Evolutionary conservation across 2,797 vertebrate species (phyloP).

Genomic region (Paramormyrops hopkinsi): DNA sequence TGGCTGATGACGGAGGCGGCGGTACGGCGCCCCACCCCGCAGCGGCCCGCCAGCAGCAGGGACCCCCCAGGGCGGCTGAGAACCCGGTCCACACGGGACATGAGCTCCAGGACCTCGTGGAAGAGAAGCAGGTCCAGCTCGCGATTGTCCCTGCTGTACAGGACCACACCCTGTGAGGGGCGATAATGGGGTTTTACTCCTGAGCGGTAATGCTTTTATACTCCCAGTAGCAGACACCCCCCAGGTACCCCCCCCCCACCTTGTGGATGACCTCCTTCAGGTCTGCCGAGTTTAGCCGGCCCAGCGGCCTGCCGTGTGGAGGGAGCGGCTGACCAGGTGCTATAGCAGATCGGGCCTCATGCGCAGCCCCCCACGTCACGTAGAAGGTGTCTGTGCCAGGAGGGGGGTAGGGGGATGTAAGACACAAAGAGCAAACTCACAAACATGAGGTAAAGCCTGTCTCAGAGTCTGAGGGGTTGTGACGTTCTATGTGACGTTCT

Average conservation of each 20-base stretch:
- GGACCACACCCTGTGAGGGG: conserved; percentile 71
- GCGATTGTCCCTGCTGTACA: conserved; percentile 85
- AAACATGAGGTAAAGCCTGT: background rate
- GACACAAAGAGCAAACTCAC: background rate
- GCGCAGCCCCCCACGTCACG: conserved; percentile 82
- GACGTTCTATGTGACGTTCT: background rate
- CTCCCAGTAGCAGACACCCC: background rate
- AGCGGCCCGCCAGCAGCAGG: conserved; percentile 82
- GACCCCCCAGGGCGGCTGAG: conserved; percentile 86
- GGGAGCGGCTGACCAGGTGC: conserved; percentile 73
- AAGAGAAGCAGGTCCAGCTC: conserved; percentile 85
- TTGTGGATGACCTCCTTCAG: conserved; percentile 85
- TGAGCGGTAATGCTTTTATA: background rate
- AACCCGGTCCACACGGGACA: conserved; percentile 82
- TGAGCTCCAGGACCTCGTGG: conserved; percentile 83
- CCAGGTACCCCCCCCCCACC: conserved; percentile 53
- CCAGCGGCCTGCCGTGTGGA: conserved; percentile 81
- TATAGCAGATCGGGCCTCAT: conserved; percentile 53
- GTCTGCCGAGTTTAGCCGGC: conserved; percentile 70
- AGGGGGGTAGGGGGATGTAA: background rate
- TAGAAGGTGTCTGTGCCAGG: conserved; percentile 75
- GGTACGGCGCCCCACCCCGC: conserved; percentile 87
- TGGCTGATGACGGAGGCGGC: conserved; percentile 80
- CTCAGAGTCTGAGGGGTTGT: background rate
- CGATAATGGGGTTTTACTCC: background rate